phyloP scores from a whole-genome alignment of 2,113 vertebrate species.

The Aspidoscelis tigris region DNA sequence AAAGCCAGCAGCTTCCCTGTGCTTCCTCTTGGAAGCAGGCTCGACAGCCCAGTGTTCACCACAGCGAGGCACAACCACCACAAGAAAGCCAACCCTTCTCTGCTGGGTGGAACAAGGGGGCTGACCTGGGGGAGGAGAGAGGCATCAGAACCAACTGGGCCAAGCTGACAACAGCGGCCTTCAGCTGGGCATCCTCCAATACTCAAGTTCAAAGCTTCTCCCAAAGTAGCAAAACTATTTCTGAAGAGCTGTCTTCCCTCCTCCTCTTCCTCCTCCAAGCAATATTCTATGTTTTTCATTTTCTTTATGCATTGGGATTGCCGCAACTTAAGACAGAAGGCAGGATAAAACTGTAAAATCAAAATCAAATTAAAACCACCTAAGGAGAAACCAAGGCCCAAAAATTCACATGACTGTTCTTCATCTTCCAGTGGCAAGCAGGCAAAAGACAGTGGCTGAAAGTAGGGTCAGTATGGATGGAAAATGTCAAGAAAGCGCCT shows the following conservation, averaged over 20 bases:
- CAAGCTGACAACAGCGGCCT: not conserved
- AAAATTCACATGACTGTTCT: no score
- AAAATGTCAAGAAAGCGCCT: not conserved
- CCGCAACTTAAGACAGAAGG: no score
- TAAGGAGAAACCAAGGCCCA: no score
- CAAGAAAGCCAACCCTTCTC: not conserved
- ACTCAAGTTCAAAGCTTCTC: not conserved
- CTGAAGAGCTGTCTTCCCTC: no score
- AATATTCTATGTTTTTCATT: no score
- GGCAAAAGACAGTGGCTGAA: not conserved
- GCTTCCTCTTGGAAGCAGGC: not conserved
- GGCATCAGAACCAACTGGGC: no score
- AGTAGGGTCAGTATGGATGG: not conserved
- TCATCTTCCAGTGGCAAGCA: not conserved
- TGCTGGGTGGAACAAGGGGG: not conserved
- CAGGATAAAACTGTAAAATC: no score
- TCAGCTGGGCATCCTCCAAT: not conserved
- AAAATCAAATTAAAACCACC: no score
- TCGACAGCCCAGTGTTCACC: not conserved
- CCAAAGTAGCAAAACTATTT: not conserved
- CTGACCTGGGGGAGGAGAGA: not conserved
- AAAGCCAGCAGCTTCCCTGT: not conserved
- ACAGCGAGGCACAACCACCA: not conserved
- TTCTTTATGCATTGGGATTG: no score
- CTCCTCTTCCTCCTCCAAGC: not conserved